Evolutionary conservation across 2,113 vertebrate genomes (phyloP).

Genomic region (Nycticebus coucang): DNA sequence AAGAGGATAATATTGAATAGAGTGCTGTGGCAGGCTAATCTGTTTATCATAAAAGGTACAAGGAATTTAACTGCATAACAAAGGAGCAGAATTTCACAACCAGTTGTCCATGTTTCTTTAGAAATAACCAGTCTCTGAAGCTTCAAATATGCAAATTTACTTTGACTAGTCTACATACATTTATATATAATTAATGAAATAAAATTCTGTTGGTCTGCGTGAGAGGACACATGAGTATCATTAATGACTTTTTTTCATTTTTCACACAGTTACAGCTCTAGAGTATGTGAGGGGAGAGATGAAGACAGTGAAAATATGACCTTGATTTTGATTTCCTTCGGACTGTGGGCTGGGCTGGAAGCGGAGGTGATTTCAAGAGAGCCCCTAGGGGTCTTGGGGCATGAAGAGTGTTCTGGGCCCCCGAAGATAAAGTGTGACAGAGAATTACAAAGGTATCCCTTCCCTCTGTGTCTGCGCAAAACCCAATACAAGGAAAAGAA

Average conservation of each 20-base stretch:
- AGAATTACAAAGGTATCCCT: neutral
- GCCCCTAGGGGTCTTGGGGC: neutral
- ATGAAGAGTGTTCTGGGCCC: neutral
- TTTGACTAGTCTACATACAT: neutral
- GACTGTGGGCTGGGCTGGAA: accelerated
- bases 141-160: neutral
- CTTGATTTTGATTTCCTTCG: neutral
- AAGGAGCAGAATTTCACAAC: neutral
- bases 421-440: neutral
- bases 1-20: neutral
- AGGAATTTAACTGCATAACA: neutral
- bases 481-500: neutral
- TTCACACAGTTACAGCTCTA: neutral
- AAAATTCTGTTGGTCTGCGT: neutral
- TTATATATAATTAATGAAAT: neutral
- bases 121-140: neutral
- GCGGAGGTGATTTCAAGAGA: neutral
- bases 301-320: neutral
- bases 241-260: neutral
- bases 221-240: neutral
- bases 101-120: neutral
- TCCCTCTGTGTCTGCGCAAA: neutral
- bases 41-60: neutral
- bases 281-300: neutral
- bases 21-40: slow-evolving; percentile 3